Percentiles rank a stretch among this genome's conserved stretches.
phyloP scores from a whole-genome alignment of 2,797 vertebrate species.

The Coranthus polyacanthus region DNA sequence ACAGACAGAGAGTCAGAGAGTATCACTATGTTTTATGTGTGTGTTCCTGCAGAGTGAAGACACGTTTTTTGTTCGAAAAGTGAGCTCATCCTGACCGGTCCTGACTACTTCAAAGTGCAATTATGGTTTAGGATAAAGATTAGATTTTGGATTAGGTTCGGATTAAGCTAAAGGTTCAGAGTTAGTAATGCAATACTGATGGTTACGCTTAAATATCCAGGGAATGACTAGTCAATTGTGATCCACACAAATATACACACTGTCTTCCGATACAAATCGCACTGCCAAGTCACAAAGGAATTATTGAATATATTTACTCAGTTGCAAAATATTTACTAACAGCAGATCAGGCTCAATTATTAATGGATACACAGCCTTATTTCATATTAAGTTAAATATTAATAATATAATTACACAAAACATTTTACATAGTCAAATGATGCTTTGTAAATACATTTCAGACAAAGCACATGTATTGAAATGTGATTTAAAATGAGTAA shows the following conservation, averaged over 20 bases:
- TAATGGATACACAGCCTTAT: conserved; percentile 18
- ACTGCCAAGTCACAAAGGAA: conserved; percentile 19
- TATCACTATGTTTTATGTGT: conserved; percentile 6
- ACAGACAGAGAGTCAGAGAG: conserved; percentile 31
- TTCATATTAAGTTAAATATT: conserved; percentile 26
- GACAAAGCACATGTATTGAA: conserved; percentile 65
- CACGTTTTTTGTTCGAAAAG: conserved; percentile 6
- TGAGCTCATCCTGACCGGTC: conserved; percentile 36
- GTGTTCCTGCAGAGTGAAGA: conserved; percentile 19
- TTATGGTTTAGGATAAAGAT: conserved; percentile 38
- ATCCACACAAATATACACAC: background rate
- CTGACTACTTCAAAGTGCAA: conserved; percentile 3
- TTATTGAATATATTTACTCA: conserved; percentile 56
- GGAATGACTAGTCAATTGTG: conserved; percentile 3
- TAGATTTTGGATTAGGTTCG: conserved; percentile 22
- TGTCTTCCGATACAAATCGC: conserved; percentile 28
- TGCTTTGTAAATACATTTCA: conserved; percentile 47
- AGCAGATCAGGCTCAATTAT: conserved; percentile 6
- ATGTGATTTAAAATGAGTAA: conserved; percentile 60
- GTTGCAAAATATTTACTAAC: conserved; percentile 33
- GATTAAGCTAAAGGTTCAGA: conserved; percentile 4
- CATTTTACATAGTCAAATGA: conserved; percentile 24
- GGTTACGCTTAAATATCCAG: background rate
- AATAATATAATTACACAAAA: conserved; percentile 11
- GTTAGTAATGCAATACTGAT: conserved; percentile 7